These are phyloP conservation scores for Xylocopa sonorina DNA, from an alignment of 1,140 invertebrate species.

Conservation along the genomic window DNA sequence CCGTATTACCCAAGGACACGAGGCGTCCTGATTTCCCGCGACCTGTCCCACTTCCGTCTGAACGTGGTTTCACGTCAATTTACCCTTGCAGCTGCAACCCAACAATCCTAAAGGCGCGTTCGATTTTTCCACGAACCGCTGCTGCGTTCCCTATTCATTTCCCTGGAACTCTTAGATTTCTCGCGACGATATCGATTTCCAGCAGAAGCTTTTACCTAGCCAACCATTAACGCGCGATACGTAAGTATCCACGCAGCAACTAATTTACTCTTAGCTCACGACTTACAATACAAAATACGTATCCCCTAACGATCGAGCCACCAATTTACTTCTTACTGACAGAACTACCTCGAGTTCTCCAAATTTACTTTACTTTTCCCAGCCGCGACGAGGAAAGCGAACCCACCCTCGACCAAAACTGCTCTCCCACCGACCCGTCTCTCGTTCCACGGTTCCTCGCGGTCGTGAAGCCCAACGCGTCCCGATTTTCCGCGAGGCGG, in stretches of 20 bases:
- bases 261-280: background rate
- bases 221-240: too few species aligned
- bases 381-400: too few species aligned
- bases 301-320: too few species aligned
- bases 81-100: conserved; percentile 1
- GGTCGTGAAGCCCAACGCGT: background rate
- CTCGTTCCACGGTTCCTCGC: background rate
- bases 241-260: too few species aligned
- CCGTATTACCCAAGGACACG: background rate
- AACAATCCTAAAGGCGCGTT: conserved; percentile 8
- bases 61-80: background rate
- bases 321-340: too few species aligned
- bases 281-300: too few species aligned
- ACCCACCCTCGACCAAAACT: too few species aligned
- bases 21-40: conserved; percentile 8
- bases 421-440: background rate
- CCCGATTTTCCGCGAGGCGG: conserved; percentile 25
- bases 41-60: background rate
- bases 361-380: too few species aligned
- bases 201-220: too few species aligned
- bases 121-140: background rate
- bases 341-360: too few species aligned
- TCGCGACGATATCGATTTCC: background rate
- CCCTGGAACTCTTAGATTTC: background rate
- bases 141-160: background rate